These are phyloP conservation scores for Portunus trituberculatus DNA, from an alignment of 1,140 invertebrate genomes.

Conservation along the genomic window DNA sequence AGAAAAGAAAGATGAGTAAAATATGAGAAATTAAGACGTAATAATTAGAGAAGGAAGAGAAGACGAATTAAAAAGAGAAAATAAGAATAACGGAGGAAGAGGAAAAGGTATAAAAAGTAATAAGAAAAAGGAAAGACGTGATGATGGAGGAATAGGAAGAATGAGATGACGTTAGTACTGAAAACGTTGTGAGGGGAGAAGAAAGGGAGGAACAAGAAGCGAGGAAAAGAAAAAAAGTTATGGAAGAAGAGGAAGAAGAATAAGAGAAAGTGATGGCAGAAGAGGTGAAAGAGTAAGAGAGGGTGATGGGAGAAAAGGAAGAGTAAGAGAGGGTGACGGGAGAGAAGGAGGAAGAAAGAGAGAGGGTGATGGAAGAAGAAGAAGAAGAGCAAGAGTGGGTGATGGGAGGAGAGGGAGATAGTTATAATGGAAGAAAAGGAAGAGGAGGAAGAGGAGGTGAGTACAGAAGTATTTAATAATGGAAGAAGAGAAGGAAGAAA, in stretches of 20 bases:
- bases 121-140: background rate
- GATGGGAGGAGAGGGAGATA: too few relatives aligned
- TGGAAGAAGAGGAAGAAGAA: too few relatives aligned
- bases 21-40: background rate
- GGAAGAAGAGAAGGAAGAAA: background rate
- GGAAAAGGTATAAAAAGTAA: background rate
- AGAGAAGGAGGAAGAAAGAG: too few relatives aligned
- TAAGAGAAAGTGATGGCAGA: conserved; percentile 21
- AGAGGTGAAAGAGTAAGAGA: background rate
- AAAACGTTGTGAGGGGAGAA: background rate
- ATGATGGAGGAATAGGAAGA: background rate
- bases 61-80: background rate
- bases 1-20: background rate
- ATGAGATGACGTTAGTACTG: background rate
- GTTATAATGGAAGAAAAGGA: background rate
- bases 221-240: too few relatives aligned
- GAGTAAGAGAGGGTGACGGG: too few relatives aligned
- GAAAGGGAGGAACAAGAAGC: background rate
- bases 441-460: background rate
- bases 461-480: conserved; percentile 13
- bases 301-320: too few relatives aligned
- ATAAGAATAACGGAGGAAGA: background rate
- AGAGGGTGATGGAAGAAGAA: too few relatives aligned
- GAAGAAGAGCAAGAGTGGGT: background rate
- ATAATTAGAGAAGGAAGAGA: background rate